phyloP scores from a whole-genome alignment of 2,888 invertebrate genomes.

The Coelinius sp. region DNA sequence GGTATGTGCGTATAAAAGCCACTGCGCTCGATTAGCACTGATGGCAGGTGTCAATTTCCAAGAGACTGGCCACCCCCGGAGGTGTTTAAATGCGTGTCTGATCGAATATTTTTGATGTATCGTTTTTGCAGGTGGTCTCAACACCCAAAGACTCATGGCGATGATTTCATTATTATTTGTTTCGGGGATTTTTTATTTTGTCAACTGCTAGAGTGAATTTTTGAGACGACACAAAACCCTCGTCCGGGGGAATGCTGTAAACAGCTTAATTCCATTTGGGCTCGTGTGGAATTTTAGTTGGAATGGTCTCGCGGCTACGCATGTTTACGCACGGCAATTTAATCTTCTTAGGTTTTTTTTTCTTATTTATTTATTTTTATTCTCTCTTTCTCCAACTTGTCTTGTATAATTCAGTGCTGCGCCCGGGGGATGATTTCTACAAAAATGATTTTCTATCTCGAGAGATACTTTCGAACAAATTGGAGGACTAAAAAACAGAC shows the following conservation, averaged over 20 bases:
- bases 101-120: slow-evolving; percentile 45
- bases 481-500: slow-evolving; percentile 30
- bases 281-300: slow-evolving; percentile 65
- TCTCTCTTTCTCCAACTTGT: not conserved
- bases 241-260: slow-evolving; percentile 54
- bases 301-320: slow-evolving; percentile 50
- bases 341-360: not conserved
- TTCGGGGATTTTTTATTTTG: slow-evolving; percentile 5
- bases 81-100: slow-evolving; percentile 49
- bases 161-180: not conserved
- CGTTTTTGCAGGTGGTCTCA: slow-evolving; percentile 35
- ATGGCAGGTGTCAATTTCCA: slow-evolving; percentile 67
- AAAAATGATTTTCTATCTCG: slow-evolving; percentile 3
- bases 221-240: slow-evolving; percentile 54
- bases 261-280: slow-evolving; percentile 59
- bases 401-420: not conserved
- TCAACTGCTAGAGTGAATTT: slow-evolving; percentile 35
- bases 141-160: slow-evolving; percentile 9
- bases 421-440: not conserved
- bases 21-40: slow-evolving; percentile 46
- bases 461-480: slow-evolving; percentile 4
- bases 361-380: not conserved
- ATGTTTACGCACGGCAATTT: slow-evolving; percentile 31
- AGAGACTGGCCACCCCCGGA: slow-evolving; percentile 56
- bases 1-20: slow-evolving; percentile 19